Evolutionary conservation across 2,888 invertebrate genomes (phyloP).

Genomic region (Drosophila neonasuta): DNA sequence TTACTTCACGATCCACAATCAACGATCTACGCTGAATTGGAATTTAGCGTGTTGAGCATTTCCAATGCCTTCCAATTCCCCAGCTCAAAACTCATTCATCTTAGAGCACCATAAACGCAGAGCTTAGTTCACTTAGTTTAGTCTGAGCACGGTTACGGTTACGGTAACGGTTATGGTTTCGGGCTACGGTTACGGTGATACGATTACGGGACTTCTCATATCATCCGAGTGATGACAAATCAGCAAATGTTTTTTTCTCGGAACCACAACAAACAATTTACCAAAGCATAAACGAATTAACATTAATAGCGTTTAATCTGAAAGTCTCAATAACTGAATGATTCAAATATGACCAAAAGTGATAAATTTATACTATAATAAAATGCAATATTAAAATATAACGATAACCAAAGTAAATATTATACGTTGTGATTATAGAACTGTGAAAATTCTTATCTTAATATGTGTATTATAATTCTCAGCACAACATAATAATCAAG

Average conservation of each 20-base stretch:
- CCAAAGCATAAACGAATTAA: slow-evolving; percentile 12
- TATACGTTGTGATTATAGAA: not conserved
- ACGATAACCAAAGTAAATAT: not conserved
- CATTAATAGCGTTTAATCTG: slow-evolving; percentile 1
- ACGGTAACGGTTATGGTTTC: slow-evolving; percentile 27
- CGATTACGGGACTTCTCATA: not conserved
- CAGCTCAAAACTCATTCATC: slow-evolving; percentile 22
- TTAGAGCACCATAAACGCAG: slow-evolving; percentile 43
- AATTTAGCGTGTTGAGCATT: slow-evolving; percentile 35
- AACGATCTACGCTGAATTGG: slow-evolving; percentile 48
- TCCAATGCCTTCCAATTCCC: slow-evolving; percentile 28
- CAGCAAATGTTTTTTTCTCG: slow-evolving; percentile 7
- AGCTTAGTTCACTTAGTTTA: slow-evolving; percentile 68
- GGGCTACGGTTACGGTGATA: not conserved
- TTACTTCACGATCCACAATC: slow-evolving; percentile 2
- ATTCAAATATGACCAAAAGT: slow-evolving; percentile 7
- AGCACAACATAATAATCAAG: slow-evolving; percentile 68
- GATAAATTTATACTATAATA: not conserved
- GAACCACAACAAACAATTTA: slow-evolving; percentile 13
- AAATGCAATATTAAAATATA: not conserved
- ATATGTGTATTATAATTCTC: slow-evolving; percentile 31
- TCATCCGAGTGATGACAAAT: not conserved
- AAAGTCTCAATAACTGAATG: slow-evolving; percentile 14
- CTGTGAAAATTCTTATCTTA: not conserved
- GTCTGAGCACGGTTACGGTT: slow-evolving; percentile 58